Evolutionary conservation across 2,888 invertebrate species (phyloP).

Genomic region (Kuschelorhynchus macadamiae): DNA sequence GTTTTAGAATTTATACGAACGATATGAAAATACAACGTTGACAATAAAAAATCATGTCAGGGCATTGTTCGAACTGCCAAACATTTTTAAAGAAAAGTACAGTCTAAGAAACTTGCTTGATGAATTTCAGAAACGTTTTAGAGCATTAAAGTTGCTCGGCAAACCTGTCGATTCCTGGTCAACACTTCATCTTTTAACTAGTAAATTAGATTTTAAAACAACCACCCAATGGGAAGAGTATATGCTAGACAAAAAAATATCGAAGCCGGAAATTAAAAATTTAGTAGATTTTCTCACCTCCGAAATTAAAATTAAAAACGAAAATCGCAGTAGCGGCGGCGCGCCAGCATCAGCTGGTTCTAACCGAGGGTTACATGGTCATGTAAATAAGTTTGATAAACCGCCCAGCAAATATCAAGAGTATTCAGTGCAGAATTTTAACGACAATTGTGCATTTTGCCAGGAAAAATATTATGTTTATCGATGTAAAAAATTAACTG

Average conservation of each 20-base stretch:
- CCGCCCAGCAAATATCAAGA: too few species aligned
- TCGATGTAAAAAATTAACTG: not conserved
- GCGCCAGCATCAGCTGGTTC: too few species aligned
- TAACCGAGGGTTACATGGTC: too few species aligned
- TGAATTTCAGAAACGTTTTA: constrained; percentile 21
- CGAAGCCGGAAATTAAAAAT: not conserved
- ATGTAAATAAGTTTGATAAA: too few species aligned
- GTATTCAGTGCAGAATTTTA: too few species aligned
- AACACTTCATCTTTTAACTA: constrained; percentile 11
- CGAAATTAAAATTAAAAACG: not conserved
- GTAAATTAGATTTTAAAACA: constrained; percentile 13
- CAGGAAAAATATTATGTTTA: not conserved
- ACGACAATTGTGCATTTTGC: not conserved
- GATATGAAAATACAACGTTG: constrained; percentile 48
- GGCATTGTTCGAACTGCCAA: constrained; percentile 7
- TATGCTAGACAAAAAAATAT: not conserved
- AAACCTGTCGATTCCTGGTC: constrained; percentile 13
- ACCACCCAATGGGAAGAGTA: constrained; percentile 4
- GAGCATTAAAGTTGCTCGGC: constrained; percentile 9
- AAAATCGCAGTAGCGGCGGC: not conserved
- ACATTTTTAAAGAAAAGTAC: constrained; percentile 10
- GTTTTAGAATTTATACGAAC: constrained; percentile 45
- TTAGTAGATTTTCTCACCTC: constrained; percentile 9
- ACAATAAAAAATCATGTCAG: constrained; percentile 42
- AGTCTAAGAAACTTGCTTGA: constrained; percentile 23